These are phyloP conservation scores for Fringilla coelebs DNA, from an alignment of 2,797 vertebrate species.

Conservation along the genomic window DNA sequence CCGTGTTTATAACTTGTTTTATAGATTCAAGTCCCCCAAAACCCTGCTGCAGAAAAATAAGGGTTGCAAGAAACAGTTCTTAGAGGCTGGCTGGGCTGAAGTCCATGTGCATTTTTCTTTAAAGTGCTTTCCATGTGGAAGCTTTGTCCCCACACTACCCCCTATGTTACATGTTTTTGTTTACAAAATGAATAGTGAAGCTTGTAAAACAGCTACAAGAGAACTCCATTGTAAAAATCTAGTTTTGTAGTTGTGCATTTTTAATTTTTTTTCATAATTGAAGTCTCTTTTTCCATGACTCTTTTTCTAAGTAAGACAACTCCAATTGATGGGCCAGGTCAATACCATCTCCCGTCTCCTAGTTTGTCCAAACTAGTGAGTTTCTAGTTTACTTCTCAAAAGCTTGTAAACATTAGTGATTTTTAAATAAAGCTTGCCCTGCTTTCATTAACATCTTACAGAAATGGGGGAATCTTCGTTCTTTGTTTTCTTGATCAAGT, in stretches of 20 bases:
- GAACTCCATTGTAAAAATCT: background rate
- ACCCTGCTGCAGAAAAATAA: background rate
- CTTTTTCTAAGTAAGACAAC: background rate
- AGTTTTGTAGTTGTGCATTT: background rate
- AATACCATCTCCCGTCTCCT: background rate
- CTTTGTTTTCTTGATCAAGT: background rate
- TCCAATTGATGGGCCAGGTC: rapidly evolving
- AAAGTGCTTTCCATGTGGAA: background rate
- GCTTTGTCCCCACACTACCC: background rate
- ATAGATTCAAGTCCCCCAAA: background rate
- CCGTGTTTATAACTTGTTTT: background rate
- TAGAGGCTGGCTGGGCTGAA: background rate
- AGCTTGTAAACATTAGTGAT: background rate
- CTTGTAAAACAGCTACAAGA: background rate
- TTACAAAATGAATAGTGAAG: background rate
- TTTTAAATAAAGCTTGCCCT: background rate
- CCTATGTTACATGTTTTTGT: background rate
- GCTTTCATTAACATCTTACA: background rate
- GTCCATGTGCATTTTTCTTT: background rate
- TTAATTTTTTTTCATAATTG: background rate
- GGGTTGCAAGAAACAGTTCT: background rate
- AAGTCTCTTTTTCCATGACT: background rate
- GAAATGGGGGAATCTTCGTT: background rate
- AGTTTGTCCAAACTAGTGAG: background rate
- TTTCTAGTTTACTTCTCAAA: background rate